Evolutionary conservation across 2,888 invertebrate genomes (phyloP).

Genomic region (Ophion slaviceki): DNA sequence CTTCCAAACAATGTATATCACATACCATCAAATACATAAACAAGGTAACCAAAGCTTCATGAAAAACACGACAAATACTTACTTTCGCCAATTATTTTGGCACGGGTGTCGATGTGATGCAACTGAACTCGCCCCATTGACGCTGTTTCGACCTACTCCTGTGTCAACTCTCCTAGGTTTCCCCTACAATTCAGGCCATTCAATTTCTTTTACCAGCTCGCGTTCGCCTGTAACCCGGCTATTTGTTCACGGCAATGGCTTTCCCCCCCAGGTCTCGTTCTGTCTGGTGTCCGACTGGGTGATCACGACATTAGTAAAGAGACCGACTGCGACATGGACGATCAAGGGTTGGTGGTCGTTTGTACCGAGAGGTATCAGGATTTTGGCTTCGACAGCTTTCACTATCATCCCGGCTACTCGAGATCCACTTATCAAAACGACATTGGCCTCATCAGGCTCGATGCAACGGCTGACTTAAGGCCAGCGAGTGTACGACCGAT

Average conservation of each 20-base stretch:
- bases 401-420: constrained; percentile 85
- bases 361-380: constrained; percentile 85
- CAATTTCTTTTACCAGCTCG: background rate
- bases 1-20: no score
- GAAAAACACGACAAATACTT: no score
- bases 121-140: no score
- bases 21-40: no score
- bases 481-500: constrained; percentile 84
- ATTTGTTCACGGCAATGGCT: background rate
- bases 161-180: no score
- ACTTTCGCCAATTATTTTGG: no score
- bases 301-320: constrained; percentile 85
- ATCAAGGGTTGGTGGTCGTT: constrained; percentile 83
- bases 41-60: no score
- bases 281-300: constrained; percentile 86
- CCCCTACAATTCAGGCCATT: background rate
- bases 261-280: constrained; percentile 69
- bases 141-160: no score
- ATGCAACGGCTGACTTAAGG: constrained; percentile 84
- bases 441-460: constrained; percentile 86
- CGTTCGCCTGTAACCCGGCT: background rate
- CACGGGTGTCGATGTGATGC: no score
- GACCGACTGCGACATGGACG: constrained; percentile 84
- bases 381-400: constrained; percentile 84
- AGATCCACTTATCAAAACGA: constrained; percentile 85